Conservation (phyloP, 2,113 vertebrate species). For the Furnarius figulus region DNA sequence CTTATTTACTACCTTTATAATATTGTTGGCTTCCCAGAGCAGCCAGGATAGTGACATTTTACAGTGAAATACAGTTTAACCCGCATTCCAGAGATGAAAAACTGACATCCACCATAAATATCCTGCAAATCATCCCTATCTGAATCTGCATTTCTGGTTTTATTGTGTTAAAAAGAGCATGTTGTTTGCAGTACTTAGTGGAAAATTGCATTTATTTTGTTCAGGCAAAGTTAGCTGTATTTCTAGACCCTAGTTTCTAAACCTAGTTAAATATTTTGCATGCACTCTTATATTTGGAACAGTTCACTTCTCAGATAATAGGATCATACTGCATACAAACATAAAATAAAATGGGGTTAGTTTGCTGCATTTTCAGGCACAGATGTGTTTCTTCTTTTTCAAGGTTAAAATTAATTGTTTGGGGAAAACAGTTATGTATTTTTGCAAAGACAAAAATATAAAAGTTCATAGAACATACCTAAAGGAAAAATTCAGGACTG, state of each 20-base stretch:
- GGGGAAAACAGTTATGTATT: not conserved
- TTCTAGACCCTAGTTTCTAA: not conserved
- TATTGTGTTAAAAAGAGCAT: not conserved
- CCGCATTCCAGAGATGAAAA: conserved; percentile 12
- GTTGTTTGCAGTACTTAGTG: not conserved
- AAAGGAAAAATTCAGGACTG: not conserved
- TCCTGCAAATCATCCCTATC: not conserved
- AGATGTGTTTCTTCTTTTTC: not conserved
- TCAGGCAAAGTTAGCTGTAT: not conserved
- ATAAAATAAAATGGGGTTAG: not conserved
- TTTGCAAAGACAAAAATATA: not conserved
- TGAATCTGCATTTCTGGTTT: not conserved
- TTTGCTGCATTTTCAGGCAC: not conserved
- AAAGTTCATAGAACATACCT: not conserved
- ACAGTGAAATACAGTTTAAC: not conserved
- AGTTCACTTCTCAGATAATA: not conserved
- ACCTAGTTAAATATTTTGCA: not conserved
- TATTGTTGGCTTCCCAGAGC: not conserved
- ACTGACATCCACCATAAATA: conserved; percentile 7
- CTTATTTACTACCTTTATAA: conserved; percentile 25
- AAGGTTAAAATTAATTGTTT: not conserved
- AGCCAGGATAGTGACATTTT: not conserved
- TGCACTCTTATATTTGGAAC: not conserved
- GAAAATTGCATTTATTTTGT: not conserved
- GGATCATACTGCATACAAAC: not conserved